Evolutionary conservation across 1,140 invertebrate species (phyloP), one percentile per base, ranked within the genome.

Genomic region (Aricia agestis): DNA sequence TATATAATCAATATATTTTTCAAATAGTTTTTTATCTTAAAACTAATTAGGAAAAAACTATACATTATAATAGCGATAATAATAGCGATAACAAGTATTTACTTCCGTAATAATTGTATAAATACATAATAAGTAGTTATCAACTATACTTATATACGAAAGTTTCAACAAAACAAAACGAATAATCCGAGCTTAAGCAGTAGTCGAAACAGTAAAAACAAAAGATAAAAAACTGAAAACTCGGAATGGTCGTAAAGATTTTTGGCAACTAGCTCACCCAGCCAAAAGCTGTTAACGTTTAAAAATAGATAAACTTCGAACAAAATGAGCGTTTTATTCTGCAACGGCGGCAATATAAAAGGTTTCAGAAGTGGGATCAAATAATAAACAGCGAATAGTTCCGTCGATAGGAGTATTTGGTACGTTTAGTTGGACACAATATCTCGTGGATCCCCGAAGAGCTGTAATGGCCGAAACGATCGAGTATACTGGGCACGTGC

Each of bases 401-500:
- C 11, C 45, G 13, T 52, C 13, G 45, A 52, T 52, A 52, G n/a
- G n/a, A n/a, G 45, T 7, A 63, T 63, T 19, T 11, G 19, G 10
- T 19, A 59, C 19, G 18, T 63, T 63, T 25, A 11, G 59, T 63
- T 25, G 18, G 59, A 63, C 59, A 63, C 18, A 63, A 63, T 63
- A 63, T 25, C 10, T 19, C 18, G 17, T 19, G 58, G 58, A 7
- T 59, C 58, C 58, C 58, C n/a, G n/a, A 17, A 59, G 58, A 59
- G 11, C 10, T 5, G 57, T 52, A 57, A 41, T 68, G 18, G 25
- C 11, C 31, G 42, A 19, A 68, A 19, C 66, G 3, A 66, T 57
- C 69, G 17, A 67, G 52, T 25, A 74, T 11, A 63, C 71, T 10
- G n/a, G 36, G 10, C 71, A 72, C 71, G 71, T 57, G 66, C 71